Evolutionary conservation across 2,888 invertebrate genomes (phyloP).

Genomic region (Lasioglossum leucozonium): DNA sequence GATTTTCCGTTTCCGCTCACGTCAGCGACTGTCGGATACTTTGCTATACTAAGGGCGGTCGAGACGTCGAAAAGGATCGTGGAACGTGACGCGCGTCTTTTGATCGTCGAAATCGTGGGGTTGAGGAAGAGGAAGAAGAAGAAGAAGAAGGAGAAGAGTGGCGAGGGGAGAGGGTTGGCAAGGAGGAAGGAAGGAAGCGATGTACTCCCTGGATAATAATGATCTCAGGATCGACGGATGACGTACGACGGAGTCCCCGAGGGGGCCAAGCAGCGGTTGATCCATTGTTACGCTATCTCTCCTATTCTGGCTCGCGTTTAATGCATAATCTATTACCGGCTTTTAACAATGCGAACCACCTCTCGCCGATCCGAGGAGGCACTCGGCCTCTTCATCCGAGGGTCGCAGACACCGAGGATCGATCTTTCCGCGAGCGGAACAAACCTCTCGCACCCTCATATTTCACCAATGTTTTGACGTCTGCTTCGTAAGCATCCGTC

Average conservation of each 20-base stretch:
- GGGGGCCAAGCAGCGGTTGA: conserved; percentile 74
- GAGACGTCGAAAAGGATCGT: conserved; percentile 44
- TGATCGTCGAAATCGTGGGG: conserved; percentile 34
- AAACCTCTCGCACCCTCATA: conserved; percentile 77
- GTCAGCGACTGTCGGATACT: neutral
- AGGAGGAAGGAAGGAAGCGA: conserved; percentile 59
- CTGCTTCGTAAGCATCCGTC: conserved; percentile 76
- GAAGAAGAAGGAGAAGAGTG: conserved; percentile 18
- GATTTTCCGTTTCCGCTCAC: conserved; percentile 18
- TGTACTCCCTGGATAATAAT: conserved; percentile 68
- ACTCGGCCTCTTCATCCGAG: conserved; percentile 69
- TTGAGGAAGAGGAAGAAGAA: conserved; percentile 40
- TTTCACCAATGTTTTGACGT: conserved; percentile 83
- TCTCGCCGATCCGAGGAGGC: conserved; percentile 57
- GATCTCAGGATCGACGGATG: conserved; percentile 75
- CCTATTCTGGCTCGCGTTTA: conserved; percentile 78
- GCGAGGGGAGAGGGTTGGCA: conserved; percentile 39
- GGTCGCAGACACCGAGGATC: conserved; percentile 69
- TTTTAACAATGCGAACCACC: conserved; percentile 81
- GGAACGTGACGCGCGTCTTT: conserved; percentile 63
- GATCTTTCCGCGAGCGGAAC: conserved; percentile 74
- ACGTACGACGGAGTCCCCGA: conserved; percentile 77
- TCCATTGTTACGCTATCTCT: conserved; percentile 82
- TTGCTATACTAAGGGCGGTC: conserved; percentile 8
- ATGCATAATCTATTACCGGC: conserved; percentile 84